Conservation (phyloP, 2,113 vertebrate species). For the Podilymbus podiceps region DNA sequence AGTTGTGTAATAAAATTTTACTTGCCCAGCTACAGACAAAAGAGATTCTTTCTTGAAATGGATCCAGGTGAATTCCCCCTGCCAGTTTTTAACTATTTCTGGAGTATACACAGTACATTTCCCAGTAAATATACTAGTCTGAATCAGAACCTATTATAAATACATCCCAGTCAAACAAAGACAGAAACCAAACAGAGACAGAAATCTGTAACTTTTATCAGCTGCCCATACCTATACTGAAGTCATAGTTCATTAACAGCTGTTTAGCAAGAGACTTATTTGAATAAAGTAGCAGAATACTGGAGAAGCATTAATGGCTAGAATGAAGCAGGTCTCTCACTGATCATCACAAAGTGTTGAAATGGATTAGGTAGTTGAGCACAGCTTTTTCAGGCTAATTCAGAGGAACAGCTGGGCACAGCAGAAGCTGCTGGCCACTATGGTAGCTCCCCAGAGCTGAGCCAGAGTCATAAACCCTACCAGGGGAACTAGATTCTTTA, state of each 20-base stretch:
- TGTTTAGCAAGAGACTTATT: background rate
- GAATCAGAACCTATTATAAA: background rate
- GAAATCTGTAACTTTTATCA: background rate
- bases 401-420: background rate
- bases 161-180: background rate
- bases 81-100: background rate
- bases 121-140: background rate
- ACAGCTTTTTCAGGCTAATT: background rate
- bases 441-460: background rate
- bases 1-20: background rate
- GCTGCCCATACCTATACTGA: background rate
- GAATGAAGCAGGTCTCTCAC: background rate
- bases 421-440: background rate
- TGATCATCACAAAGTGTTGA: background rate
- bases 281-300: background rate
- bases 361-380: background rate
- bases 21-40: background rate
- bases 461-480: background rate
- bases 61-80: background rate
- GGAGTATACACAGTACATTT: background rate
- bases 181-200: background rate
- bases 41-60: background rate
- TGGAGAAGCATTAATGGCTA: background rate
- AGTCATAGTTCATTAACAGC: background rate
- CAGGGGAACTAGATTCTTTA: accelerated